Base-by-base conservation (phyloP, 2,113 vertebrate species). In the Hydrochoerus hydrochaeris region DNA sequence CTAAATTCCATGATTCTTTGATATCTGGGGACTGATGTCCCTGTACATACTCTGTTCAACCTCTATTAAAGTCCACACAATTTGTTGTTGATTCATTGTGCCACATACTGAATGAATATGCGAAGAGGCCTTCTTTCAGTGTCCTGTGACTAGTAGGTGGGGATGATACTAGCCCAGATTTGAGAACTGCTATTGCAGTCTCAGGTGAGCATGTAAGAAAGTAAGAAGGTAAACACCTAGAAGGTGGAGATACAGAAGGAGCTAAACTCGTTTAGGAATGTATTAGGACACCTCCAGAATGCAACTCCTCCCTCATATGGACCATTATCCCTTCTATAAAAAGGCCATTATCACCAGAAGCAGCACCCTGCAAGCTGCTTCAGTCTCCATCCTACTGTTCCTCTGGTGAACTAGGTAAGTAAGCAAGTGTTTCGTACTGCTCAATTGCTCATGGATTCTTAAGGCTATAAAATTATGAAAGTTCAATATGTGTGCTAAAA, bases 231-330 rank as follows among this genome's bases (percentile, higher is more conserved):
- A 97, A 98, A 96, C 49, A 96, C 30, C 38, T 41, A 6, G 81
- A 52, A 98, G 98, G 98, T 97, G 97, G 97, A 96, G 97, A 97
- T 60, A 6, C 85, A 98, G 98, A 98, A 96, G 97, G 97, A 97
- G 89, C 93, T 94, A 97, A 97, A 97, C 78, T 98, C 87, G 98
- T 97, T 95, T 94, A 69, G 26, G 86, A 98, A 96, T 98, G 98
- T 98, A 98, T 98, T 98, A 98, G 98, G 96, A 95, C 97, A 96
- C 97, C 32, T 89, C 94, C 93, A 96, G 95, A 41, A 81, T 96
- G 95, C 97, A 98, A 85, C 98, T 96, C 98, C 98, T 97, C 91
- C 97, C 97, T 96, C 73, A 81, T 41, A 94, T 63, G 69, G 52
- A 85, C 90, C 30, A 0, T 63, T 94, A 32, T 35, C 93, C 52